Conservation (phyloP, 2,113 vertebrate genomes). For the Oxyura jamaicensis region DNA sequence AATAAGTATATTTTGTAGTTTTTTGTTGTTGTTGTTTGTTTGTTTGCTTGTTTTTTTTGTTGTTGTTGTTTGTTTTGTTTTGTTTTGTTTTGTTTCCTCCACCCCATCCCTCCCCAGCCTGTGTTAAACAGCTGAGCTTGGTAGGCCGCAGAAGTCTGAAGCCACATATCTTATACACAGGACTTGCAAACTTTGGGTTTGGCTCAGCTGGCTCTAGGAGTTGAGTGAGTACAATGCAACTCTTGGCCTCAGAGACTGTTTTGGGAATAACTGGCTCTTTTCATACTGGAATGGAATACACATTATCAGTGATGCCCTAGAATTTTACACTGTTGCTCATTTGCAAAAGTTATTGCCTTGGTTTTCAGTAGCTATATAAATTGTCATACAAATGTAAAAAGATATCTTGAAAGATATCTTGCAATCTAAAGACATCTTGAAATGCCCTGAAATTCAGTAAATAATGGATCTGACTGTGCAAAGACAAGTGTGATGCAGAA, state of each 20-base stretch:
- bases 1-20: fast-evolving
- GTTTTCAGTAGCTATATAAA: not conserved
- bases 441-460: not conserved
- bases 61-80: no score
- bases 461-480: not conserved
- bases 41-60: no score
- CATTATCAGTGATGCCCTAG: not conserved
- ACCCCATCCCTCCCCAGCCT: not conserved
- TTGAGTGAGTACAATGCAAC: not conserved
- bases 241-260: not conserved
- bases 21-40: no score
- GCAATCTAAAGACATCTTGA: not conserved
- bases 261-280: not conserved
- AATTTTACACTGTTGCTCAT: not conserved
- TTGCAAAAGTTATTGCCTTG: not conserved
- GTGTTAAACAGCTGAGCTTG: not conserved
- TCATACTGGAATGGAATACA: not conserved
- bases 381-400: not conserved
- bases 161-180: fast-evolving
- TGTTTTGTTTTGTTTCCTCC: not conserved
- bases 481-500: not conserved
- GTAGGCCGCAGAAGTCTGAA: fast-evolving
- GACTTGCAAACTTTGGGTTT: not conserved
- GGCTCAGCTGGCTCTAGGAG: not conserved
- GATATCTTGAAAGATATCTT: not conserved